Evolutionary conservation across 2,888 invertebrate species (phyloP).

Genomic region (Alentia gelatinosa): DNA sequence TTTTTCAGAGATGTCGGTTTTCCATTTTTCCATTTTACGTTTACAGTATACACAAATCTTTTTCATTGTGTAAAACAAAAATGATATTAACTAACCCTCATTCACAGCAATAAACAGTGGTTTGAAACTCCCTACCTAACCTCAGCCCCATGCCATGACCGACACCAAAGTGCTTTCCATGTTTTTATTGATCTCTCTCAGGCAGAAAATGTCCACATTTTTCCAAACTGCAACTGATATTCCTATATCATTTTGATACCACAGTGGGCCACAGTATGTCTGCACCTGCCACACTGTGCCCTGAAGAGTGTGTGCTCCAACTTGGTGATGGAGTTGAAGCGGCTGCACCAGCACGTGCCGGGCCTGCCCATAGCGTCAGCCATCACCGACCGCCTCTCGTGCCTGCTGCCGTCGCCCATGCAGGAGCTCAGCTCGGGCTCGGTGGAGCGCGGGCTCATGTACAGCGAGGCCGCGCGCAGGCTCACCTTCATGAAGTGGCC

Average conservation of each 20-base stretch:
- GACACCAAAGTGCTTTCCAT: no score
- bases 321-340: conserved; percentile 90
- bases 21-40: no score
- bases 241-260: conserved; percentile 74
- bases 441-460: conserved; percentile 85
- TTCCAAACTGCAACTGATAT: no score
- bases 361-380: conserved; percentile 94
- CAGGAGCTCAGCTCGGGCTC: conserved; percentile 66
- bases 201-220: no score
- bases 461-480: conserved; percentile 93
- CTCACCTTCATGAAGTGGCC: conserved; percentile 97
- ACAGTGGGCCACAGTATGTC: conserved; percentile 94
- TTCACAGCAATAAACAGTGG: no score
- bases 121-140: no score
- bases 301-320: conserved; percentile 90
- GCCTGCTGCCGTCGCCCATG: conserved; percentile 77
- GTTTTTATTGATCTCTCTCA: no score
- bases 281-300: conserved; percentile 89
- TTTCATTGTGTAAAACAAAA: no score
- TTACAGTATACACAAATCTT: no score
- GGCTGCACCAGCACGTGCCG: conserved; percentile 88
- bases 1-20: no score
- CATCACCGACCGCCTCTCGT: conserved; percentile 87
- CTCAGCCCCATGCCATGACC: no score
- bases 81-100: no score